Conservation (phyloP, 1,140 invertebrate species). For the Zaprionus kolodkinae region DNA sequence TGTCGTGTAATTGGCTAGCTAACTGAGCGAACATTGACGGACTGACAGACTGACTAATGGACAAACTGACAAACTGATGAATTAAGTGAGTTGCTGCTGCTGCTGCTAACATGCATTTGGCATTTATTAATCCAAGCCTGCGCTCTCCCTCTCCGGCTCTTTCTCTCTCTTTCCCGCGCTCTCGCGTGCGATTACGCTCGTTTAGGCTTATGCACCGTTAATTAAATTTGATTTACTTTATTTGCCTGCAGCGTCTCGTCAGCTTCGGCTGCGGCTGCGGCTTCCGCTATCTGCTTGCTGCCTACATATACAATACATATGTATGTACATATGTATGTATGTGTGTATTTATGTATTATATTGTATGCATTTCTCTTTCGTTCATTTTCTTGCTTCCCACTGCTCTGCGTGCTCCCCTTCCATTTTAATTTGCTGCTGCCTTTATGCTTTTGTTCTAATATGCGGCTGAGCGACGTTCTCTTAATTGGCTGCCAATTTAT, state of each 20-base stretch:
- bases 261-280: constrained; percentile 16
- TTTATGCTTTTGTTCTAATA: constrained; percentile 81
- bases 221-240: constrained; percentile 71
- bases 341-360: background rate
- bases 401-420: constrained; percentile 23
- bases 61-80: constrained; percentile 11
- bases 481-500: constrained; percentile 83
- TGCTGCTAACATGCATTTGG: constrained; percentile 27
- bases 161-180: background rate
- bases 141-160: constrained; percentile 10
- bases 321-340: background rate
- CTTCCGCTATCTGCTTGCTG: constrained; percentile 48
- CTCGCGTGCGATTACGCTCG: background rate
- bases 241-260: constrained; percentile 31
- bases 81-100: constrained; percentile 30
- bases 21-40: constrained; percentile 13
- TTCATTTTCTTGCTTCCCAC: constrained; percentile 1
- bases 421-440: constrained; percentile 77
- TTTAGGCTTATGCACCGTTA: constrained; percentile 52
- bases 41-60: constrained; percentile 36
- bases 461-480: constrained; percentile 63
- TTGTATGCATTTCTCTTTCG: constrained; percentile 29
- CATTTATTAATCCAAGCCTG: constrained; percentile 35
- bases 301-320: background rate
- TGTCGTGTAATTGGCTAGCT: constrained; percentile 60